A percentile compares a stretch with the other conserved stretches of the same genome.
These are phyloP conservation scores for Megamerina dolium DNA, from an alignment of 2,888 invertebrate genomes.

Conservation along the genomic window DNA sequence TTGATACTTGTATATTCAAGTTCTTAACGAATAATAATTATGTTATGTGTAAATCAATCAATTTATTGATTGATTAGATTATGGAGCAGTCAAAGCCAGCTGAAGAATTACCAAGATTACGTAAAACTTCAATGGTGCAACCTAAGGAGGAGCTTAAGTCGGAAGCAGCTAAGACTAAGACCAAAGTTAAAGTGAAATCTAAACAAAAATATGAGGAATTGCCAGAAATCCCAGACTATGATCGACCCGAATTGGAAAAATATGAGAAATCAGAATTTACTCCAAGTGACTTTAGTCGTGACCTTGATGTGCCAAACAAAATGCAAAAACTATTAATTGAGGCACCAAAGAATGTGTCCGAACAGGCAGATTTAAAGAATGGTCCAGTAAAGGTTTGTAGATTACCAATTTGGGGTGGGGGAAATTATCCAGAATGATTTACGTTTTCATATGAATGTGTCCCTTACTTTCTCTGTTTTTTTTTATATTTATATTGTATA, in stretches of 20 bases:
- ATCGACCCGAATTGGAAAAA: slow-evolving; percentile 66
- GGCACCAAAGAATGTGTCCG: slow-evolving; percentile 29
- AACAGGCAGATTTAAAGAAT: slow-evolving; percentile 34
- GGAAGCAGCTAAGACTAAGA: slow-evolving; percentile 36
- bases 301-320: slow-evolving; percentile 42
- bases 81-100: slow-evolving; percentile 36
- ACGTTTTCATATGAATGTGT: no score
- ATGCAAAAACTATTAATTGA: slow-evolving; percentile 41
- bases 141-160: slow-evolving; percentile 42
- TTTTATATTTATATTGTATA: no score
- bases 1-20: no score
- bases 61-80: slow-evolving; percentile 29
- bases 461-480: no score
- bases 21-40: no score
- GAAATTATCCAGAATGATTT: no score
- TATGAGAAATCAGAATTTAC: slow-evolving; percentile 57
- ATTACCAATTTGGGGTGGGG: no score
- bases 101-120: slow-evolving; percentile 45
- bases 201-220: slow-evolving; percentile 55
- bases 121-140: slow-evolving; percentile 37
- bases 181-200: slow-evolving; percentile 35
- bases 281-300: slow-evolving; percentile 46
- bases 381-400: slow-evolving; percentile 40
- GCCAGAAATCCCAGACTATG: slow-evolving; percentile 66
- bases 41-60: no score